Percentiles rank a stretch among this genome's conserved stretches.
These are phyloP conservation scores for Fopius arisanus DNA, from an alignment of 1,140 invertebrate genomes.

Conservation along the genomic window DNA sequence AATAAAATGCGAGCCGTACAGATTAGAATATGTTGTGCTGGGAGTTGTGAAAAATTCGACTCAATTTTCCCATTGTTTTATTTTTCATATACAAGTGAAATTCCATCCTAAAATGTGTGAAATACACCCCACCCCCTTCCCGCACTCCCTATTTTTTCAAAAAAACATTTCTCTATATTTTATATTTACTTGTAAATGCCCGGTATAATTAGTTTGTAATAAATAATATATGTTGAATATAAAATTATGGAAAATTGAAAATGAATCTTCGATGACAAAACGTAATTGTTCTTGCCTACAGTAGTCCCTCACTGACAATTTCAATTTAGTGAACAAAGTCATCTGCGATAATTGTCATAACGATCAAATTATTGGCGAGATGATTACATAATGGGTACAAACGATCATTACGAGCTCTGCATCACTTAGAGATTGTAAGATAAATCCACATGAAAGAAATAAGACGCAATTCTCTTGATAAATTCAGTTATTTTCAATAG, in stretches of 20 bases:
- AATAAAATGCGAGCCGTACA: neutral
- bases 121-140: too few species aligned
- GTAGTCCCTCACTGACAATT: neutral
- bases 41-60: too few species aligned
- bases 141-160: slow-evolving; percentile 23
- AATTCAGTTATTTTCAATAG: neutral
- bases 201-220: slow-evolving; percentile 46
- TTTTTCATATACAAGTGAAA: too few species aligned
- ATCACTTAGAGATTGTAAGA: neutral
- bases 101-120: too few species aligned
- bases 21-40: neutral
- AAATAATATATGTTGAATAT: slow-evolving; percentile 40
- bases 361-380: neutral
- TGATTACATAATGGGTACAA: neutral
- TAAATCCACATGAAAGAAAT: neutral
- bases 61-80: neutral
- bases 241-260: slow-evolving; percentile 32
- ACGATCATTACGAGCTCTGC: neutral
- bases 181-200: slow-evolving; percentile 50
- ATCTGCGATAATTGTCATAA: neutral
- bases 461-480: neutral
- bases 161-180: slow-evolving; percentile 47
- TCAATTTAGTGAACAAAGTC: neutral
- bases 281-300: neutral
- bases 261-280: neutral